Percentiles rank a stretch among this genome's conserved stretches.
Conservation (phyloP, 2,797 vertebrate genomes). For the Apogon talboti region DNA sequence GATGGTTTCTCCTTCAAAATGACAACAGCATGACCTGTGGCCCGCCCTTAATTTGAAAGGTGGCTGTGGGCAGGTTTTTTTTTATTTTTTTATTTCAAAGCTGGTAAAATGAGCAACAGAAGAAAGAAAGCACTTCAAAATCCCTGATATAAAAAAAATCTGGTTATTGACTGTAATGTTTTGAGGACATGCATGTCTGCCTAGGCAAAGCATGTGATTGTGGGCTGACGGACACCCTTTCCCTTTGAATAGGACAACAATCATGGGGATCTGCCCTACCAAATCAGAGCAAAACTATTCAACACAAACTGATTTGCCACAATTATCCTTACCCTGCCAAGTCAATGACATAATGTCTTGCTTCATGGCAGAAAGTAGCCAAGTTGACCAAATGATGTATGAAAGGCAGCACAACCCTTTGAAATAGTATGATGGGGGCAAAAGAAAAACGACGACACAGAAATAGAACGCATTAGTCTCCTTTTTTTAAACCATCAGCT, state of each 20-base stretch:
- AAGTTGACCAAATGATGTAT: slow-evolving; percentile 91
- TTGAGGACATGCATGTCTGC: slow-evolving; percentile 83
- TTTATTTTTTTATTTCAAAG: slow-evolving; percentile 69
- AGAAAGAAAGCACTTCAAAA: slow-evolving; percentile 84
- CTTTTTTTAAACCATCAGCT: slow-evolving; percentile 86
- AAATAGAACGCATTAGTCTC: slow-evolving; percentile 84
- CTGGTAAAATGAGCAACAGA: slow-evolving; percentile 81
- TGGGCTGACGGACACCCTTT: slow-evolving; percentile 75
- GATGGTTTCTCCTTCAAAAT: slow-evolving; percentile 77
- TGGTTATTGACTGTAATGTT: slow-evolving; percentile 78
- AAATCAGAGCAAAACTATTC: slow-evolving; percentile 79
- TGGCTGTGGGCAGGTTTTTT: slow-evolving; percentile 74
- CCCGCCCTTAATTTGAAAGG: slow-evolving; percentile 78
- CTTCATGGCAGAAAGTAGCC: slow-evolving; percentile 90
- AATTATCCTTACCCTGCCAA: slow-evolving; percentile 80
- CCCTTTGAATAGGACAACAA: slow-evolving; percentile 81
- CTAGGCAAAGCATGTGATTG: slow-evolving; percentile 75
- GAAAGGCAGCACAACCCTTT: slow-evolving; percentile 94
- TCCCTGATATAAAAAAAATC: slow-evolving; percentile 80
- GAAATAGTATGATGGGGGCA: slow-evolving; percentile 85
- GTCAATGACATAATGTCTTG: slow-evolving; percentile 81
- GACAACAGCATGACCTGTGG: slow-evolving; percentile 77
- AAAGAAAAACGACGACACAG: slow-evolving; percentile 80
- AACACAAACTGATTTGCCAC: slow-evolving; percentile 78
- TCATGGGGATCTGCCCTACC: slow-evolving; percentile 79